Percentiles rank a stretch among this genome's conserved stretches.
Evolutionary conservation across 2,888 invertebrate genomes (phyloP).

Genomic region (Caenorhabditis doughertyi): DNA sequence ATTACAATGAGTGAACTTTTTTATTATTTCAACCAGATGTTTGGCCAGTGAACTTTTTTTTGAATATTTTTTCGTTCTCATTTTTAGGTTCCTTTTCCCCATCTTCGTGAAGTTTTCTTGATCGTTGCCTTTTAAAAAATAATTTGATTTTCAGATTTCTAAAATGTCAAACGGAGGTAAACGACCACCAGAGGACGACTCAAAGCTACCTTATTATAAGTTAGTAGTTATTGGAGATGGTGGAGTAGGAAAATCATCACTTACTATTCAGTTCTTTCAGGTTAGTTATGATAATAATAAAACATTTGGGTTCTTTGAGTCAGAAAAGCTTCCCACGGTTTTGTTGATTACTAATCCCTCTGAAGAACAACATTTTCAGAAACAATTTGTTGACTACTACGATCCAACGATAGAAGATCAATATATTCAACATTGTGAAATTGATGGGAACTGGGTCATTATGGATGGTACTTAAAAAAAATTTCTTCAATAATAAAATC

Average conservation of each 20-base stretch:
- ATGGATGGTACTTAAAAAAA: conserved; percentile 76
- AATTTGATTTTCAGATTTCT: not conserved
- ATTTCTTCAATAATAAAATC: not conserved
- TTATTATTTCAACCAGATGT: too few species aligned
- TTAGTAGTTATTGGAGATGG: conserved; percentile 80
- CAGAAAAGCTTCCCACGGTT: not conserved
- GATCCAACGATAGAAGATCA: conserved; percentile 97
- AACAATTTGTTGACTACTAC: conserved; percentile 94
- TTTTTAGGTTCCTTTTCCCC: too few species aligned
- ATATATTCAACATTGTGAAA: conserved; percentile 94
- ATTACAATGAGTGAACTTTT: not conserved
- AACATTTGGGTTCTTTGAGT: not conserved
- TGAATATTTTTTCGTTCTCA: not conserved
- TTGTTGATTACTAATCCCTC: too few species aligned
- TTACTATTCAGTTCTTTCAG: conserved; percentile 97
- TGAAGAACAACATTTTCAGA: too few species aligned
- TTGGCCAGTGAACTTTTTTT: too few species aligned
- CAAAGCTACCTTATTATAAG: conserved; percentile 79
- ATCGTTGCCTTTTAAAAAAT: not conserved
- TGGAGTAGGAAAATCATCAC: conserved; percentile 89
- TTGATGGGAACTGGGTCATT: conserved; percentile 90
- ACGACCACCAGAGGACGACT: conserved; percentile 79
- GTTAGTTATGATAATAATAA: conserved; percentile 48
- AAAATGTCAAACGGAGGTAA: conserved; percentile 65
- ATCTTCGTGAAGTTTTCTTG: not conserved